Conservation (phyloP, 2,888 invertebrate species). For the Cybosia mesomella region DNA sequence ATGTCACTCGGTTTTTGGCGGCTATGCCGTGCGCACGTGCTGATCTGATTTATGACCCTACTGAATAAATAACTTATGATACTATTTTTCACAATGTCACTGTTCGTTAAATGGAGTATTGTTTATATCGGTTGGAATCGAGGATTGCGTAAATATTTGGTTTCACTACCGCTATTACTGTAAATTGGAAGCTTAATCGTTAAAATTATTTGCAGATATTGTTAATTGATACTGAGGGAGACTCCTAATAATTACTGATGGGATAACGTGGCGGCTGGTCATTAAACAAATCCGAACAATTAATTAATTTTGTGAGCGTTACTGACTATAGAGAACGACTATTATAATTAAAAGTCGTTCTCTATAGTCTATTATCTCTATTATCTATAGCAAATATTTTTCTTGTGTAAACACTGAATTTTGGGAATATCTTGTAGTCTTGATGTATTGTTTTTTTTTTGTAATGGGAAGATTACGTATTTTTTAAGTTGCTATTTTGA, state of each 20-base stretch:
- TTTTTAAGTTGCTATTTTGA: background rate
- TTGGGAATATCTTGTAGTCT: background rate
- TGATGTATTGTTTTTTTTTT: background rate
- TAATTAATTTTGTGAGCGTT: slow-evolving; percentile 65
- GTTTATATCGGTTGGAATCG: slow-evolving; percentile 48
- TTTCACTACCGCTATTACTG: slow-evolving; percentile 52
- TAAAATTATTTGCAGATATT: slow-evolving; percentile 71
- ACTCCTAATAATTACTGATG: slow-evolving; percentile 64
- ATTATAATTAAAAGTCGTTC: too few species aligned
- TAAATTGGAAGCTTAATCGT: slow-evolving; percentile 63
- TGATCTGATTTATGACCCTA: slow-evolving; percentile 78
- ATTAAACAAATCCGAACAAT: slow-evolving; percentile 71
- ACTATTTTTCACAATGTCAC: slow-evolving; percentile 59
- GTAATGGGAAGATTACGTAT: background rate
- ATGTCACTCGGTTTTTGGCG: slow-evolving; percentile 57
- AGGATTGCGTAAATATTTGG: slow-evolving; percentile 64
- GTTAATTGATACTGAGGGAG: slow-evolving; percentile 72
- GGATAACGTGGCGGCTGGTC: slow-evolving; percentile 53
- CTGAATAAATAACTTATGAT: slow-evolving; percentile 78
- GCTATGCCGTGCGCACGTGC: slow-evolving; percentile 73
- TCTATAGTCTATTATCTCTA: too few species aligned
- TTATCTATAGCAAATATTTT: slow-evolving; percentile 44
- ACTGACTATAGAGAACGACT: slow-evolving; percentile 39
- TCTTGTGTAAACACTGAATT: slow-evolving; percentile 32
- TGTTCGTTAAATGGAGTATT: slow-evolving; percentile 49